These are phyloP conservation scores for Melanostoma mellinum DNA, from an alignment of 2,888 invertebrate genomes.

Conservation along the genomic window DNA sequence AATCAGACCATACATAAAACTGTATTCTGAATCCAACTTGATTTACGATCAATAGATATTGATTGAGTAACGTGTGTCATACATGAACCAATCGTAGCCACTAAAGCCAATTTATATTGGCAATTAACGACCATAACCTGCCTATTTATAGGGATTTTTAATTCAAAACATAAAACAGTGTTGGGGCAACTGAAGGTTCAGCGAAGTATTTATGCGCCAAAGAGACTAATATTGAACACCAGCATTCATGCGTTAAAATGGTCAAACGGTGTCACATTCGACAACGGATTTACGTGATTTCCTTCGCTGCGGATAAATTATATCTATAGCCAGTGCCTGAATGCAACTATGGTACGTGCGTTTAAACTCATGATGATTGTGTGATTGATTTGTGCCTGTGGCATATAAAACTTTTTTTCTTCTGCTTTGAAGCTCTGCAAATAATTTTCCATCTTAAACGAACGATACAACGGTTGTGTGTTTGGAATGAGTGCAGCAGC, in stretches of 20 bases:
- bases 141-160: not conserved
- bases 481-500: conserved; percentile 1
- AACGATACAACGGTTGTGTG: not conserved
- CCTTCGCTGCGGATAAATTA: not conserved
- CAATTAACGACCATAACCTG: conserved; percentile 30
- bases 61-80: conserved; percentile 2
- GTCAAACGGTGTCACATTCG: conserved; percentile 7
- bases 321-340: too few species aligned
- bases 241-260: conserved; percentile 6
- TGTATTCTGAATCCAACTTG: too few species aligned
- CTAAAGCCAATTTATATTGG: conserved; percentile 23
- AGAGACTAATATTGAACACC: not conserved
- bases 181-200: not conserved
- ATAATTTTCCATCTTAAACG: too few species aligned
- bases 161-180: too few species aligned
- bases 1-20: too few species aligned
- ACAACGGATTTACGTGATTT: conserved; percentile 11
- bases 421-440: too few species aligned
- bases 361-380: conserved; percentile 2
- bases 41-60: not conserved
- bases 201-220: not conserved
- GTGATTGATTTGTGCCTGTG: too few species aligned
- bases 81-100: conserved; percentile 11
- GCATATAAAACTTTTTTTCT: too few species aligned
- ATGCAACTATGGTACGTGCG: conserved; percentile 14